Evolutionary conservation across 2,888 invertebrate species (phyloP).

Genomic region (Tanypteryx hageni): DNA sequence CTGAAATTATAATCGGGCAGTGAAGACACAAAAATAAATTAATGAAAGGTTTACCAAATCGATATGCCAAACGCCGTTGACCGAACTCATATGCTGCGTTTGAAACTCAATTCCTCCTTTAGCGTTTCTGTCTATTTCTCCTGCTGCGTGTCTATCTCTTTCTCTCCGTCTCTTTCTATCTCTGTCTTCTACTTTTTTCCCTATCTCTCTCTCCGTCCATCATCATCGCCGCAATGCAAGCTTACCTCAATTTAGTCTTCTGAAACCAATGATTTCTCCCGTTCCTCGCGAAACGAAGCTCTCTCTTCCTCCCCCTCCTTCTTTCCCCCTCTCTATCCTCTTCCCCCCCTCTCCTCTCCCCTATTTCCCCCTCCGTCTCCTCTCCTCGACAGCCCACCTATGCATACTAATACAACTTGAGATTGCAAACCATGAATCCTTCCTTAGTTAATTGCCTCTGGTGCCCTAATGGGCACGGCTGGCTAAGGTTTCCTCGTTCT

Average conservation of each 20-base stretch:
- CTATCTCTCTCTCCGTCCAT: neutral
- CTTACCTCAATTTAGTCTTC: neutral
- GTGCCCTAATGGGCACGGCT: slow-evolving; percentile 34
- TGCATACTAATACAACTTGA: slow-evolving; percentile 43
- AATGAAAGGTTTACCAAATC: too few species aligned
- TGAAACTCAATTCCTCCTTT: too few species aligned
- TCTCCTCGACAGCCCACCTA: neutral
- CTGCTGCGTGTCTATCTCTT: too few species aligned
- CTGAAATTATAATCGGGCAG: too few species aligned
- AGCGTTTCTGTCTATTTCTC: too few species aligned
- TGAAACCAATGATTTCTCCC: slow-evolving; percentile 8
- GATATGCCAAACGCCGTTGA: too few species aligned
- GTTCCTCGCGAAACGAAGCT: neutral
- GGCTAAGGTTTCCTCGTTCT: slow-evolving; percentile 38
- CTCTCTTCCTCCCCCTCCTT: neutral
- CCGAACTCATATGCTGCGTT: too few species aligned
- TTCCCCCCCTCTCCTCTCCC: neutral
- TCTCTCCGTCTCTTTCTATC: too few species aligned
- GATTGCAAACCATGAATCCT: slow-evolving; percentile 50
- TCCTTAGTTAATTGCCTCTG: slow-evolving; percentile 37
- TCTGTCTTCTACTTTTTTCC: neutral
- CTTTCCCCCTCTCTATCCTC: too few species aligned
- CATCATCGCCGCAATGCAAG: neutral
- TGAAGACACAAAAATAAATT: too few species aligned
- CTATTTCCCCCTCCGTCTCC: neutral